Percentiles rank a stretch among this genome's conserved stretches.
phyloP scores from a whole-genome alignment of 2,113 vertebrate genomes.

The Chloropsis hardwickii region DNA sequence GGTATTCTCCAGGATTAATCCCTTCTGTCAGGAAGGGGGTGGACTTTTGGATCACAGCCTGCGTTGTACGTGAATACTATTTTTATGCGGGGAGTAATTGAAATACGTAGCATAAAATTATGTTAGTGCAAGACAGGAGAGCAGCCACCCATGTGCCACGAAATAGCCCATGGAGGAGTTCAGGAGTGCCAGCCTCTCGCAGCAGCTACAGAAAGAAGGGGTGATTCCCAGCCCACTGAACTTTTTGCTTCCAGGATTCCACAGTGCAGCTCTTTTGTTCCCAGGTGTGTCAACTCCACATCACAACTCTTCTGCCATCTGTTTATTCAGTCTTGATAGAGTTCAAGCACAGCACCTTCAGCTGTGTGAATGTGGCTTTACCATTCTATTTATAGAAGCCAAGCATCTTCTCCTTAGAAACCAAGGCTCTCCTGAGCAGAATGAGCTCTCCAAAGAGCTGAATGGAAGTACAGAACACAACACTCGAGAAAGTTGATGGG shows the following conservation, averaged over 20 bases:
- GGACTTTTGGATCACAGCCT: conserved; percentile 13
- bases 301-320: neutral
- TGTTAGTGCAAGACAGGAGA: neutral
- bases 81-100: conserved; percentile 31
- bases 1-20: conserved; percentile 33
- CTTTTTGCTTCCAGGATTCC: neutral
- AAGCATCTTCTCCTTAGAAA: neutral
- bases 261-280: neutral
- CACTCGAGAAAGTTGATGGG: neutral
- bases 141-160: neutral
- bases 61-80: neutral
- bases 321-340: neutral
- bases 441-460: neutral
- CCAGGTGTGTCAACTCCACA: neutral
- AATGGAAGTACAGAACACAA: neutral
- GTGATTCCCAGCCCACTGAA: neutral
- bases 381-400: neutral
- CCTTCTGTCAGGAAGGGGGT: conserved; percentile 22
- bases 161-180: neutral
- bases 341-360: neutral
- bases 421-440: neutral
- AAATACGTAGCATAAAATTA: neutral
- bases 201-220: neutral
- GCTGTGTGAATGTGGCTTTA: neutral
- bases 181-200: neutral